phyloP scores from a whole-genome alignment of 2,113 vertebrate species.

The Eurystomus gularis region DNA sequence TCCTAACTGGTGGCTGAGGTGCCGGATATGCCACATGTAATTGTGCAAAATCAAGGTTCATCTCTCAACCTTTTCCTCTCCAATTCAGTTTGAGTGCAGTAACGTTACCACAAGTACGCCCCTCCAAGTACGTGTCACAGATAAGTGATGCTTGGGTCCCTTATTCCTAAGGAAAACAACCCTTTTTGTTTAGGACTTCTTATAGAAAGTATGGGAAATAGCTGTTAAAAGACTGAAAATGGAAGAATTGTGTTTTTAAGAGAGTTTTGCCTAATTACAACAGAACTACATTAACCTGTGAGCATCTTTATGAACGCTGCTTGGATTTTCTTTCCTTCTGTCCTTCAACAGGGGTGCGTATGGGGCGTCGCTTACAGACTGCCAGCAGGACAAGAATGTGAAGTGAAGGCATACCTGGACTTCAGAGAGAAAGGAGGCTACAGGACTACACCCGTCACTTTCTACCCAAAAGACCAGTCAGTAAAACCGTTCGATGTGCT shows the following conservation, averaged over 20 bases:
- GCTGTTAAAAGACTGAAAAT: neutral
- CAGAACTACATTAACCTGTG: neutral
- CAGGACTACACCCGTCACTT: slow-evolving; percentile 82
- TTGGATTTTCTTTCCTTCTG: neutral
- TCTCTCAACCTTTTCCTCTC: neutral
- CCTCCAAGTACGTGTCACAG: neutral
- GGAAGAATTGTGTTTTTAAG: neutral
- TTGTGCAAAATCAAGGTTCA: neutral
- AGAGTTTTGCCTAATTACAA: neutral
- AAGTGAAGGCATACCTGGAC: slow-evolving; percentile 93
- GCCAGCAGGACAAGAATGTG: slow-evolving; percentile 87
- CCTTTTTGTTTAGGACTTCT: neutral
- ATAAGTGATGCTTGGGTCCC: neutral
- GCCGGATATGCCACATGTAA: neutral
- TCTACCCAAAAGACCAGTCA: slow-evolving; percentile 83
- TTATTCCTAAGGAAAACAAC: neutral
- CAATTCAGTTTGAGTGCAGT: neutral
- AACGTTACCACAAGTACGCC: neutral
- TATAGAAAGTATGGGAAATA: neutral
- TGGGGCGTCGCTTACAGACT: slow-evolving; percentile 96
- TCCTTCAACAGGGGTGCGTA: slow-evolving; percentile 84
- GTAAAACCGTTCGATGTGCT: slow-evolving; percentile 81
- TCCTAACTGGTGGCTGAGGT: neutral
- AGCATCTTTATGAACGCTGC: neutral
- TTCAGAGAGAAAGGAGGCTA: slow-evolving; percentile 96